These are phyloP conservation scores for Clarias batrachus DNA, from an alignment of 2,113 vertebrate genomes.

Conservation along the genomic window DNA sequence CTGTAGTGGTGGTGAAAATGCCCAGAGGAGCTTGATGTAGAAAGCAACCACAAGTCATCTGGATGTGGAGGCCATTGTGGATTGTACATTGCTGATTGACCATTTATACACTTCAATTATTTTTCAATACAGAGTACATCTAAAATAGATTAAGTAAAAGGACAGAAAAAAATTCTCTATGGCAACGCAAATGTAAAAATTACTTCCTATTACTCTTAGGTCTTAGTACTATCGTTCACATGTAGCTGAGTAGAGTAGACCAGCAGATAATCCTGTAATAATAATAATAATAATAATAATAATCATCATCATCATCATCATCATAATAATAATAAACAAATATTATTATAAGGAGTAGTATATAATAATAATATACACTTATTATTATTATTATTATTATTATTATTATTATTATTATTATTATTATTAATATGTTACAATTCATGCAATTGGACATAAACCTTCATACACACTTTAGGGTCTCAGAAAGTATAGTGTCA, in stretches of 20 bases:
- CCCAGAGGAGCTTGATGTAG: constrained; percentile 23
- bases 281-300: not conserved
- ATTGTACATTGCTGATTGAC: not conserved
- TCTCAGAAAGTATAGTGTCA: not conserved
- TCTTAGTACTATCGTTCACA: not conserved
- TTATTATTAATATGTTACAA: not conserved
- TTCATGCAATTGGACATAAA: not conserved
- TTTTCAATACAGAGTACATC: not conserved
- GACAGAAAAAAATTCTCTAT: not conserved
- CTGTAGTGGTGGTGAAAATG: constrained; percentile 22
- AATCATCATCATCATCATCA: too few relatives aligned
- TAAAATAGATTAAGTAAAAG: not conserved
- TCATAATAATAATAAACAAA: too few relatives aligned
- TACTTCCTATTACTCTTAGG: not conserved
- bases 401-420: not conserved
- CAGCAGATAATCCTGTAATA: not conserved
- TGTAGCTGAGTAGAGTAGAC: not conserved
- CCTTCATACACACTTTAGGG: not conserved
- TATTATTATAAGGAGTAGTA: too few relatives aligned
- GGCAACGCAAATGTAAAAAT: not conserved
- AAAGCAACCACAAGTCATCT: constrained; percentile 1
- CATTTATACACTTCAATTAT: not conserved
- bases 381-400: not conserved
- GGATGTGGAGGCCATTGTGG: not conserved
- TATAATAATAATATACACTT: too few relatives aligned